Base-by-base conservation (phyloP, 1,140 invertebrate genomes). In the Papilio aristodemus region DNA sequence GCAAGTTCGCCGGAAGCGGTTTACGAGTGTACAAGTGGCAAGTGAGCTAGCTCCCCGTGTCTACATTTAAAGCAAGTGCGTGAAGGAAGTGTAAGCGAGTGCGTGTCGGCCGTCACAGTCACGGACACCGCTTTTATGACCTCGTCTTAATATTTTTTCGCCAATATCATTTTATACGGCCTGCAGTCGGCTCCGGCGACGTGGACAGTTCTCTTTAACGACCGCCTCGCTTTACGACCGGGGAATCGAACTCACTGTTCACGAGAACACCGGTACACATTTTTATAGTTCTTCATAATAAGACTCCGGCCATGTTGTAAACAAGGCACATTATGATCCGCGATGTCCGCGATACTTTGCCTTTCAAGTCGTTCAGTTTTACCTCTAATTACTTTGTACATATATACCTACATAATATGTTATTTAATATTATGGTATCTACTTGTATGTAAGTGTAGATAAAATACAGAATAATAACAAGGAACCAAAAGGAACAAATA, bases 271-370 rank as follows among this genome's bases (percentile, higher is more conserved):
- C 38, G 38, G 4, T 13, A 13, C 10, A 54, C 46, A 54, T 22
- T 54, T 50, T 54, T 54, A 54, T 54, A 54, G 46, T 54, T 54
- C 46, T 54, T 54, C 46, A 22, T 54, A 54, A 54, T 54, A 54
- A 54, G 9, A 54, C 7, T 17, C 22, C 46, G 19, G 10, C 17
- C 46, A 54, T 4, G 10, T 50, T 22, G 22, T 54, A 54, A 54
- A 54, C 4, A 50, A 22, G 17, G 4, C 2, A 54, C 46, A 19
- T 54, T 54, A 54, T 10, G n/a, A n/a, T n/a, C n/a, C n/a, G n/a
- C n/a, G n/a, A n/a, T n/a, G 19, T 54, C 11, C 46, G 9, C 22
- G 46, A 9, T 54, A 54, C 22, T 54, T 54, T 17, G 17, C 9
- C 19, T 17, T 46, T 6, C 22, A 54, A 8, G 10, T 19, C 22